Base-by-base conservation (phyloP, 2,888 invertebrate genomes). In the Crematogaster levior region DNA sequence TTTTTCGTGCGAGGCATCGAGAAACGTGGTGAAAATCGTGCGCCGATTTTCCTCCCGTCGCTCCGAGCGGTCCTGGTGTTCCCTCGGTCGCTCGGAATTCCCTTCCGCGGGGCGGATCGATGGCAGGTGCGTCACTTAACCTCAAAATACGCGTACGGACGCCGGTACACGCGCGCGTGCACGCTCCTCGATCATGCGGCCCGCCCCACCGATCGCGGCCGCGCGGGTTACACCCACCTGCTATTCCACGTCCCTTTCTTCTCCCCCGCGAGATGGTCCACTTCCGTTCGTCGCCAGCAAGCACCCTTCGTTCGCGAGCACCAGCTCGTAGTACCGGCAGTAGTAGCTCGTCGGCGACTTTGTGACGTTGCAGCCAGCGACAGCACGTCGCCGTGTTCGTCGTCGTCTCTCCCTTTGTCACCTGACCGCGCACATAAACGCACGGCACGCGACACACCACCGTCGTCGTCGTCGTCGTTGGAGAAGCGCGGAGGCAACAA, bases 161-260 rank as follows among this genome's bases (percentile, higher is more conserved):
- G 77, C 77, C 77, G 77, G 77, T 66, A 77, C 77, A 80, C 75
- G 37, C 83, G 68, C 51, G 74, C 85, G 86, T 84, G 83, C 89
- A 85, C 88, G 81, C 79, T 83, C 84, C 63, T 27, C 43, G 48
- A 77, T 66, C 56, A 66, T 53, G 66, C 77, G 65, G 53, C 30
- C 37, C n/a, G 24, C 6, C 24, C 18, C 37, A 15, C n/a, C 21
- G 21, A 1, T 10, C 65, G 15, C n/a, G 30, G 27, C 18, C 7
- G 24, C 46, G 18, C 84, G 81, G 90, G 89, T 90, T 89, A 91
- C 92, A 93, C 93, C 92, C 92, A 93, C 93, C 93, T 93, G 91
- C 85, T 91, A 85, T 82, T 87, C 84, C 81, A 86, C 81, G 73
- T 83, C 37, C 4, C 48, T 51, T 15, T 81, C 53, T 21, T 60